These are phyloP conservation scores for Orthosia cruda DNA, from an alignment of 2,888 invertebrate species.

Conservation along the genomic window DNA sequence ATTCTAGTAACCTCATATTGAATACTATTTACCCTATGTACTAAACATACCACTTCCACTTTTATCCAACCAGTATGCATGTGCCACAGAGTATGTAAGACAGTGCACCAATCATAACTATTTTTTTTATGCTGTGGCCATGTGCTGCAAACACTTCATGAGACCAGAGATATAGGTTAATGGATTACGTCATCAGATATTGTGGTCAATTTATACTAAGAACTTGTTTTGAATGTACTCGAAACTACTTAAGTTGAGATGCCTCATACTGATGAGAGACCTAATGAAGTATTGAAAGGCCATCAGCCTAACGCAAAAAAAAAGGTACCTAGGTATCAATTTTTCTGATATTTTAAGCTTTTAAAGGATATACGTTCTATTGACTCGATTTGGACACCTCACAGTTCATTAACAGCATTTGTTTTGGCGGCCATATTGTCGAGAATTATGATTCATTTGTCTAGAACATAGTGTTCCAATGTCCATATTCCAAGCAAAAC, in stretches of 20 bases:
- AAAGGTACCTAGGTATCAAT: too few species aligned
- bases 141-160: conserved; percentile 28
- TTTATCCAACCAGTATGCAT: conserved; percentile 4
- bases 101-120: conserved; percentile 18
- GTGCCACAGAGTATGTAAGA: neutral
- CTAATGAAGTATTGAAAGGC: neutral
- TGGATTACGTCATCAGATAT: conserved; percentile 31
- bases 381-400: too few species aligned
- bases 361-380: too few species aligned
- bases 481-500: too few species aligned
- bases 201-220: conserved; percentile 14
- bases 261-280: neutral
- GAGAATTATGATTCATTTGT: too few species aligned
- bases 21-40: neutral
- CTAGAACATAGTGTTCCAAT: too few species aligned
- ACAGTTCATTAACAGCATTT: too few species aligned
- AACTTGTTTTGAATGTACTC: conserved; percentile 7
- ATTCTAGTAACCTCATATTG: neutral
- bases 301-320: too few species aligned
- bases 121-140: conserved; percentile 25
- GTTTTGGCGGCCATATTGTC: too few species aligned
- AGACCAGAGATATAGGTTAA: conserved; percentile 29
- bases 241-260: conserved; percentile 1
- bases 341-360: too few species aligned
- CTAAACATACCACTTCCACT: neutral